Conservation (phyloP, 2,888 invertebrate species). For the Trissonchulus sp. region DNA sequence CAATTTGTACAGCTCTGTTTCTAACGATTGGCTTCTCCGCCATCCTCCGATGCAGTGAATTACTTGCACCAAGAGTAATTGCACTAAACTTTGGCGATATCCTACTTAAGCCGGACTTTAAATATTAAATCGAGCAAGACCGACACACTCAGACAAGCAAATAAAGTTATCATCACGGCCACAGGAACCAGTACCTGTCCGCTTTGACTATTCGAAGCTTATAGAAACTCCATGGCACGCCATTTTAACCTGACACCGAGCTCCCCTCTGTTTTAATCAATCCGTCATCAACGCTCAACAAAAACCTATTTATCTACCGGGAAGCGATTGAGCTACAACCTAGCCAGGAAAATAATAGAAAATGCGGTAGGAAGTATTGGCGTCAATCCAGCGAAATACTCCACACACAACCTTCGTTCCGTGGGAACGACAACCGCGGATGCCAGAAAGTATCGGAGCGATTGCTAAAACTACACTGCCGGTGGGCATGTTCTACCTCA, state of each 20-base stretch:
- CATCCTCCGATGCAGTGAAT: slow-evolving; percentile 6
- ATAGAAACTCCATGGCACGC: too few relatives aligned
- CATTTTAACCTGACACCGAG: too few relatives aligned
- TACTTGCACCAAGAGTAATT: neutral
- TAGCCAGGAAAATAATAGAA: neutral
- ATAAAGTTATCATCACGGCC: neutral
- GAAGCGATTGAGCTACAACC: slow-evolving; percentile 6
- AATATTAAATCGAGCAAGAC: neutral
- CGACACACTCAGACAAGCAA: neutral
- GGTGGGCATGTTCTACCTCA: too few relatives aligned
- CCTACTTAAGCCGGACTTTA: neutral
- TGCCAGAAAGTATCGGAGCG: neutral
- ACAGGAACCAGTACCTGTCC: neutral
- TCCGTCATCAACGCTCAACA: neutral
- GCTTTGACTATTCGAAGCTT: too few relatives aligned
- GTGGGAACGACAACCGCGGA: neutral
- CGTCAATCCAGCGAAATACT: neutral
- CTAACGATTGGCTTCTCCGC: neutral
- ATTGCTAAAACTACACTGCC: neutral
- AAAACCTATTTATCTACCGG: neutral
- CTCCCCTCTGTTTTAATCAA: neutral
- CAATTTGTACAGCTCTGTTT: slow-evolving; percentile 10
- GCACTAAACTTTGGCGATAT: neutral
- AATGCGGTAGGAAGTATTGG: neutral
- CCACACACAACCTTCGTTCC: slow-evolving; percentile 1